These are phyloP conservation scores for Horisme vitalbata DNA, from an alignment of 2,888 invertebrate species.

Conservation along the genomic window DNA sequence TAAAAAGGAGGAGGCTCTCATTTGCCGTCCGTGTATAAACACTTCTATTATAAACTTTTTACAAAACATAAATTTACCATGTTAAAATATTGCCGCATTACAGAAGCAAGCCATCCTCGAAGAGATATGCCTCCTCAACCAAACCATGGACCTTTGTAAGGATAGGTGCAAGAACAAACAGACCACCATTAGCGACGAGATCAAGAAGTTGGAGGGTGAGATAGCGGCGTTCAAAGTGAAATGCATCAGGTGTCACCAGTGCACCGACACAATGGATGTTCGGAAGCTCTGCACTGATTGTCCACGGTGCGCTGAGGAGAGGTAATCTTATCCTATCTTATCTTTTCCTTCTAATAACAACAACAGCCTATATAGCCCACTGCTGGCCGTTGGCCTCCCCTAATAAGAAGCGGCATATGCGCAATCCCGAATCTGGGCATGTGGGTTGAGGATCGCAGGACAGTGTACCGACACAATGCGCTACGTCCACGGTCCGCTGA, in stretches of 20 bases:
- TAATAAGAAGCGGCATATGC: no score
- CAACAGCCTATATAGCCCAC: no score
- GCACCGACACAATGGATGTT: slow-evolving; percentile 57
- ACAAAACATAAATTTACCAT: no score
- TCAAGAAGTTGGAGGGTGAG: slow-evolving; percentile 48
- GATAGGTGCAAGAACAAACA: slow-evolving; percentile 60
- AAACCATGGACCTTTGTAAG: slow-evolving; percentile 52
- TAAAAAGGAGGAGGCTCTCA: no score
- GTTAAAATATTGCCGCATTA: slow-evolving; percentile 36
- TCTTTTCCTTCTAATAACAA: neutral
- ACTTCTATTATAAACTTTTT: no score
- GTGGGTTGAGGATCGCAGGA: no score
- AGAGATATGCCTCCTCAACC: slow-evolving; percentile 57
- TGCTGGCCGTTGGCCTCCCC: no score
- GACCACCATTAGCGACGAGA: slow-evolving; percentile 47
- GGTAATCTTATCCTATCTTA: neutral
- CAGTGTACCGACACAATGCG: no score
- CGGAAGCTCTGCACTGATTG: slow-evolving; percentile 65
- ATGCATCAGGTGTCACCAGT: slow-evolving; percentile 58
- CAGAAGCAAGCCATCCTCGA: slow-evolving; percentile 56
- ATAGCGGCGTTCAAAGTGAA: slow-evolving; percentile 44
- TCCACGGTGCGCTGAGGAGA: slow-evolving; percentile 55
- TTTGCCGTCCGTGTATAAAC: no score
- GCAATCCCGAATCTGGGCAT: no score
- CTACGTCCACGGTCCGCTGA: no score